Percentiles rank a stretch among this genome's conserved stretches.
Evolutionary conservation across 2,113 vertebrate species (phyloP).

Genomic region (Orthochromis indermauri): DNA sequence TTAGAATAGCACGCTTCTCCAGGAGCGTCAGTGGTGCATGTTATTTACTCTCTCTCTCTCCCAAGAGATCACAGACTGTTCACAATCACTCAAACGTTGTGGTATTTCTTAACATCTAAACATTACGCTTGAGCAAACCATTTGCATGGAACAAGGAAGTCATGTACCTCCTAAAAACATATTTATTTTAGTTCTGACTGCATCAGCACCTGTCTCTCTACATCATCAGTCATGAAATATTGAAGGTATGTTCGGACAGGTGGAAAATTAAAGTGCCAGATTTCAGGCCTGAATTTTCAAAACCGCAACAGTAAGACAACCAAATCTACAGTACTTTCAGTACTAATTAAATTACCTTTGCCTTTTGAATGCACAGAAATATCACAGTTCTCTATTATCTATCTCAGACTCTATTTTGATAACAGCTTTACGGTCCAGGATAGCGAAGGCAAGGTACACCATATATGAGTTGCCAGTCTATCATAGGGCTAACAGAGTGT

Average conservation of each 20-base stretch:
- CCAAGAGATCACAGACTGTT: not conserved
- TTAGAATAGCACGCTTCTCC: not conserved
- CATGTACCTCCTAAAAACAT: not conserved
- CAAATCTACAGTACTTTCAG: not conserved
- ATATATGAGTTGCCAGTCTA: not conserved
- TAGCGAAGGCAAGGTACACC: not conserved
- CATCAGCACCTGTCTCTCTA: not conserved
- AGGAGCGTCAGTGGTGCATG: not conserved
- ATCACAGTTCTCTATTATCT: not conserved
- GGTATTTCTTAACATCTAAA: not conserved
- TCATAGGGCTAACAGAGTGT: not conserved
- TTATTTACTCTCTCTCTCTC: not conserved
- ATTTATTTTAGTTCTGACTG: not conserved
- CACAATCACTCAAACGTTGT: not conserved
- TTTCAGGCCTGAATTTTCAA: not conserved
- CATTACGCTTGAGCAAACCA: not conserved
- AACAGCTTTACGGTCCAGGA: not conserved
- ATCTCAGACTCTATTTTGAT: not conserved
- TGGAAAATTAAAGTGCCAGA: not conserved
- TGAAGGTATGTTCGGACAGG: not conserved
- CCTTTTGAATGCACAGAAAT: not conserved
- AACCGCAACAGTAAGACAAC: not conserved
- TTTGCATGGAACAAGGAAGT: not conserved
- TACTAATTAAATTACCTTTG: not conserved
- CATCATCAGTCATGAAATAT: not conserved